These are phyloP conservation scores for Spilosoma lubricipeda DNA, from an alignment of 2,888 invertebrate genomes.

Conservation along the genomic window DNA sequence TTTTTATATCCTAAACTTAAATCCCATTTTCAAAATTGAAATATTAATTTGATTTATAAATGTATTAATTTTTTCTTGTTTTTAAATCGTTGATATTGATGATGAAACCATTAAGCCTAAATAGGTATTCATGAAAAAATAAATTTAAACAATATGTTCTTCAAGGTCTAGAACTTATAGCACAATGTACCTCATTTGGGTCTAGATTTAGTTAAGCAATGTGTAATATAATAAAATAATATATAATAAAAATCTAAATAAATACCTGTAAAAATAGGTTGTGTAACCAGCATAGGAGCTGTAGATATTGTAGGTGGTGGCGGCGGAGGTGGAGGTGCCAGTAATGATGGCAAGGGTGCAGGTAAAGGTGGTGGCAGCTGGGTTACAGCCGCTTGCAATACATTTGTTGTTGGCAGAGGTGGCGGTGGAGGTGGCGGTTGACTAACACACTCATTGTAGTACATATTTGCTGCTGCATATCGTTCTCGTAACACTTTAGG, in stretches of 20 bases:
- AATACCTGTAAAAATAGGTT: slow-evolving; percentile 56
- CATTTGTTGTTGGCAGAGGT: slow-evolving; percentile 56
- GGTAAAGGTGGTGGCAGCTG: slow-evolving; percentile 41
- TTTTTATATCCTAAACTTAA: too few relatives aligned
- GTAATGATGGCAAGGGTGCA: slow-evolving; percentile 30
- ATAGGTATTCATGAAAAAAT: too few relatives aligned
- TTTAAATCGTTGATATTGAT: too few relatives aligned
- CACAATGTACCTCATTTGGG: too few relatives aligned
- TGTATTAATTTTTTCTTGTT: too few relatives aligned
- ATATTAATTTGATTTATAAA: too few relatives aligned
- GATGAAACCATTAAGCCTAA: too few relatives aligned
- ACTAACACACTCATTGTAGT: slow-evolving; percentile 30
- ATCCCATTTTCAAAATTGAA: too few relatives aligned
- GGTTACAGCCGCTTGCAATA: slow-evolving; percentile 19
- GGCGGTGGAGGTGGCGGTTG: slow-evolving; percentile 38
- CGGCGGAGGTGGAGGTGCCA: slow-evolving; percentile 51
- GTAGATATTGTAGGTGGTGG: slow-evolving; percentile 13
- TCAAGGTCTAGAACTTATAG: too few relatives aligned
- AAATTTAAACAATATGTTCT: too few relatives aligned
- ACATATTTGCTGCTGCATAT: slow-evolving; percentile 56
- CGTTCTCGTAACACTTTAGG: slow-evolving; percentile 70
- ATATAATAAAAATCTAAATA: neutral
- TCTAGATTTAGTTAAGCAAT: too few relatives aligned
- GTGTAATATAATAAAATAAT: neutral
- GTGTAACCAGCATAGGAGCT: slow-evolving; percentile 40